phyloP scores from a whole-genome alignment of 2,888 invertebrate genomes.

The Autographa gamma region DNA sequence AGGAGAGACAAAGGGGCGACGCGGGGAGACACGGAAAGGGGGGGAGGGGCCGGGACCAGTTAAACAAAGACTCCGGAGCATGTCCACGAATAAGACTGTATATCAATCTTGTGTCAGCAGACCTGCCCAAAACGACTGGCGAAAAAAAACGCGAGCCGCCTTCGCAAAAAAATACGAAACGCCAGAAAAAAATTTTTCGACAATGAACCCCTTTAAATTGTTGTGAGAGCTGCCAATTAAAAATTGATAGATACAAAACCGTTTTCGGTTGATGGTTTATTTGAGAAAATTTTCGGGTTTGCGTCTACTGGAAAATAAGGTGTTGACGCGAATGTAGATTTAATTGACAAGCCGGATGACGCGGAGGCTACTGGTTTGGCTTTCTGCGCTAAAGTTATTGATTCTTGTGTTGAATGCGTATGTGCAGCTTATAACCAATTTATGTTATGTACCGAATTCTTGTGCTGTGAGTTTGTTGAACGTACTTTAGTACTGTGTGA shows the following conservation, averaged over 20 bases:
- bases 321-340: background rate
- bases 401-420: background rate
- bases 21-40: conserved; percentile 65
- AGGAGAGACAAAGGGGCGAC: conserved; percentile 80
- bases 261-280: conserved; percentile 59
- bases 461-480: background rate
- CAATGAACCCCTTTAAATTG: conserved; percentile 86
- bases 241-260: conserved; percentile 85
- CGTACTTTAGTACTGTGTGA: background rate
- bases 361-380: conserved; percentile 2
- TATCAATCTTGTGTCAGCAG: conserved; percentile 88
- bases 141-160: conserved; percentile 76
- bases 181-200: conserved; percentile 78
- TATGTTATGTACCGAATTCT: background rate
- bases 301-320: background rate
- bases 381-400: background rate
- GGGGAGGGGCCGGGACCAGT: conserved; percentile 76
- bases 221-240: conserved; percentile 88
- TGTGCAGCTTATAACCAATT: background rate
- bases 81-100: conserved; percentile 86
- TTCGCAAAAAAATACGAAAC: conserved; percentile 76
- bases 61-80: conserved; percentile 86
- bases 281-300: conserved; percentile 28
- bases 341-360: background rate
- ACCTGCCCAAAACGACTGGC: conserved; percentile 85